phyloP scores from a whole-genome alignment of 2,113 vertebrate genomes.

The Notothenia rossii region DNA sequence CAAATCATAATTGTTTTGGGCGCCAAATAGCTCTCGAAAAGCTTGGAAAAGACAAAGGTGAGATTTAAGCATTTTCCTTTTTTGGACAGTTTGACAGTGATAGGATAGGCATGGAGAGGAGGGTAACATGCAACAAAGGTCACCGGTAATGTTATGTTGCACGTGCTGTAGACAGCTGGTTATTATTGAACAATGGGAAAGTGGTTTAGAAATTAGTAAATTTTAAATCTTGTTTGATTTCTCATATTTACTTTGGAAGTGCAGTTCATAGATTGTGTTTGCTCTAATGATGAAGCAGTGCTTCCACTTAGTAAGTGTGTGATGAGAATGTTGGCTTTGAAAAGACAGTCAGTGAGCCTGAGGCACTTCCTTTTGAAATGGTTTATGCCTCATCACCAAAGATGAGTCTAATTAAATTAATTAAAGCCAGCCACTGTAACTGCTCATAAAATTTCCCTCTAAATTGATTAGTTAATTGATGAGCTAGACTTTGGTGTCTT shows the following conservation, averaged over 20 bases:
- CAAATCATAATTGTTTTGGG: no score
- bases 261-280: not conserved
- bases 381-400: slow-evolving; percentile 38
- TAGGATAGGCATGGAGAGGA: no score
- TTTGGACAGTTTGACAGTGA: no score
- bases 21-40: no score
- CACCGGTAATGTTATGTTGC: no score
- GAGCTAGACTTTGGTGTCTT: slow-evolving; percentile 47
- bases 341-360: slow-evolving; percentile 13
- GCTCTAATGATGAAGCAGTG: slow-evolving; percentile 18
- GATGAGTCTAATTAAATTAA: slow-evolving; percentile 56
- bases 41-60: no score
- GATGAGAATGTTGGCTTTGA: slow-evolving; percentile 33
- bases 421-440: slow-evolving; percentile 34
- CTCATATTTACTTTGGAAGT: slow-evolving; percentile 3
- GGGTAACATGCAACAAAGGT: no score
- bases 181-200: not conserved
- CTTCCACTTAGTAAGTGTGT: slow-evolving; percentile 2
- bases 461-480: slow-evolving; percentile 34
- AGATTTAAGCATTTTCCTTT: no score
- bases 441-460: slow-evolving; percentile 50
- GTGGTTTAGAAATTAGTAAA: not conserved
- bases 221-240: not conserved
- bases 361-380: slow-evolving; percentile 3
- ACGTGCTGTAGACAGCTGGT: no score